Conservation (phyloP, 2,888 invertebrate species). For the Geotrupes spiniger region DNA sequence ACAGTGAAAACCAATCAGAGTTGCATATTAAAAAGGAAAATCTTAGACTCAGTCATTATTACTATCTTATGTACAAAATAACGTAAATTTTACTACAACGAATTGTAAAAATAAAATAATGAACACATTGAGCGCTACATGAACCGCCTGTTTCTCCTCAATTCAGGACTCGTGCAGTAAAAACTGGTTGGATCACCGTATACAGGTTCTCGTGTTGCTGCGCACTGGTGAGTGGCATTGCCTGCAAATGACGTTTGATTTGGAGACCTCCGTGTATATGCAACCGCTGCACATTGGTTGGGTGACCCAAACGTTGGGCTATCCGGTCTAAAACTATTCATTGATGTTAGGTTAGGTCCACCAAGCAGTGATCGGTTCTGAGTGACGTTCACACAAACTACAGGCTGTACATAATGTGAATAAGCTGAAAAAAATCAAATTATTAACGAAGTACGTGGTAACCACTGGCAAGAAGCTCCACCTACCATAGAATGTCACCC, state of each 20-base stretch:
- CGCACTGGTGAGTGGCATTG: background rate
- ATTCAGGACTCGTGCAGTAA: slow-evolving; percentile 41
- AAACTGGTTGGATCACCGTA: slow-evolving; percentile 45
- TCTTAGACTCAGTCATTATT: background rate
- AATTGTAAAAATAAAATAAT: no score
- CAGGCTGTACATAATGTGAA: slow-evolving; percentile 44
- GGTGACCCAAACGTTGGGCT: background rate
- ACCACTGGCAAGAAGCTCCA: background rate
- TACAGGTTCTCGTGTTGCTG: slow-evolving; percentile 28
- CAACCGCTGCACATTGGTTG: background rate
- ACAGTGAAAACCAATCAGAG: no score
- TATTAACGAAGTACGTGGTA: background rate
- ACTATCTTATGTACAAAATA: background rate
- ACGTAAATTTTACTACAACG: slow-evolving; percentile 1
- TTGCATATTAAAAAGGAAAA: no score
- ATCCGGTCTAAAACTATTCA: background rate
- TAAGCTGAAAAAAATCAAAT: slow-evolving; percentile 40
- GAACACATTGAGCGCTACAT: slow-evolving; percentile 30
- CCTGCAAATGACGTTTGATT: slow-evolving; percentile 4
- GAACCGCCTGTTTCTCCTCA: slow-evolving; percentile 43
- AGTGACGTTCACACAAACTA: slow-evolving; percentile 43
- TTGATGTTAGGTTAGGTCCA: background rate
- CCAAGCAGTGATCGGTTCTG: slow-evolving; percentile 25
- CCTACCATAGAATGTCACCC: slow-evolving; percentile 46
- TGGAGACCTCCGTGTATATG: slow-evolving; percentile 6